A percentile compares a stretch with the other conserved stretches of the same genome.
Evolutionary conservation across 2,888 invertebrate genomes (phyloP).

Genomic region (Plebejus argus): DNA sequence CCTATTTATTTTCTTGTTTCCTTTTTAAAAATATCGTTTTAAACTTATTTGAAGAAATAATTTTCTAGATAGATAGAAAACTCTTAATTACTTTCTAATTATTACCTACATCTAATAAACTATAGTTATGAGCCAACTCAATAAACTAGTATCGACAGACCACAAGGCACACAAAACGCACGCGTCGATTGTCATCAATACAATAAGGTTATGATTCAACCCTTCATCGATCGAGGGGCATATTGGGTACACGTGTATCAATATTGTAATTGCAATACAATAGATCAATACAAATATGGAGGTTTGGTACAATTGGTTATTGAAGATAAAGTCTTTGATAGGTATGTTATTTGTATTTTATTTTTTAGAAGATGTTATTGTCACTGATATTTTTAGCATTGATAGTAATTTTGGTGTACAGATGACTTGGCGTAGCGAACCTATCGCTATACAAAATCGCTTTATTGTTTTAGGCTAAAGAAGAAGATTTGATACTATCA

Average conservation of each 20-base stretch:
- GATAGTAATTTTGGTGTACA: background rate
- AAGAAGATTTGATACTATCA: no score
- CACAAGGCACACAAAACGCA: slow-evolving; percentile 32
- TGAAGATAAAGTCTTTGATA: background rate
- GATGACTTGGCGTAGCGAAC: background rate
- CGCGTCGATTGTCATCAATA: slow-evolving; percentile 41
- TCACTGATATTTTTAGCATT: background rate
- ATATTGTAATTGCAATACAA: slow-evolving; percentile 28
- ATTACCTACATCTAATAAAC: background rate
- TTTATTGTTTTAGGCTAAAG: no score
- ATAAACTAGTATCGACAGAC: background rate
- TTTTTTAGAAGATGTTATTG: no score
- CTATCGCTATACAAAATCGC: background rate
- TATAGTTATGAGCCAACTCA: background rate
- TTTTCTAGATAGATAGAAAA: no score
- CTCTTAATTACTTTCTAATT: no score
- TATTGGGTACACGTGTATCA: slow-evolving; percentile 5
- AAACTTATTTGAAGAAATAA: background rate
- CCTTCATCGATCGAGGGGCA: slow-evolving; percentile 40
- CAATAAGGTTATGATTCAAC: slow-evolving; percentile 43
- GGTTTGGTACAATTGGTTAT: slow-evolving; percentile 19
- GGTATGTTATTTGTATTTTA: background rate
- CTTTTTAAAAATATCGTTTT: no score
- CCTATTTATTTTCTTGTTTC: no score
- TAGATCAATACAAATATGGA: slow-evolving; percentile 21